phyloP scores from a whole-genome alignment of 2,797 vertebrate genomes.

The Gallinago solitaria region DNA sequence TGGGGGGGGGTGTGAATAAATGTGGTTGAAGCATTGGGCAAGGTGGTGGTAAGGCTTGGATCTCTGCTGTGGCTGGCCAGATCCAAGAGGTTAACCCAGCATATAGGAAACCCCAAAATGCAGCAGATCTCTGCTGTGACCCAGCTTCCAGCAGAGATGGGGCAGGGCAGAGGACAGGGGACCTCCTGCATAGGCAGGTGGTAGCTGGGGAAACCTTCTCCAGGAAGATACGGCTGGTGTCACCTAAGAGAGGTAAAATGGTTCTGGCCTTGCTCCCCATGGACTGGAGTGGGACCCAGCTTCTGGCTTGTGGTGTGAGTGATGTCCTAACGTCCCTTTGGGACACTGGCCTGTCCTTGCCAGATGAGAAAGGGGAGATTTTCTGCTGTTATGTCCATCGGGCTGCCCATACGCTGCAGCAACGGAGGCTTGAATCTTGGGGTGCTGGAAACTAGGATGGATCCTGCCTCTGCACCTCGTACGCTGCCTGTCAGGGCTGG shows the following conservation, averaged over 20 bases:
- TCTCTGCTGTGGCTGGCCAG: not conserved
- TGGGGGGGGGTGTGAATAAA: not conserved
- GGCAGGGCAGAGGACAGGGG: not conserved
- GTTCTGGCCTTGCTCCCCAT: not conserved
- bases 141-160: not conserved
- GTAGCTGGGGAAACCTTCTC: not conserved
- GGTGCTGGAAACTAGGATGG: not conserved
- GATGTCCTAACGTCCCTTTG: not conserved
- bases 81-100: not conserved
- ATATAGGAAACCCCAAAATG: not conserved
- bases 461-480: not conserved
- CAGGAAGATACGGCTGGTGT: not conserved
- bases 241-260: not conserved
- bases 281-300: fast-evolving
- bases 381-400: not conserved
- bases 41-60: not conserved
- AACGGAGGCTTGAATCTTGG: not conserved
- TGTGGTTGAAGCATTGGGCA: not conserved
- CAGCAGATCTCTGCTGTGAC: not conserved
- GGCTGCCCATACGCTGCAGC: not conserved
- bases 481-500: not conserved
- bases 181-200: fast-evolving
- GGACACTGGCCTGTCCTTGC: not conserved
- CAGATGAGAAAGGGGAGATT: not conserved
- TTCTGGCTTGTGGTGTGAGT: not conserved